These are phyloP conservation scores for Alviniconcha marisindica DNA, from an alignment of 1,140 invertebrate genomes.

Conservation along the genomic window DNA sequence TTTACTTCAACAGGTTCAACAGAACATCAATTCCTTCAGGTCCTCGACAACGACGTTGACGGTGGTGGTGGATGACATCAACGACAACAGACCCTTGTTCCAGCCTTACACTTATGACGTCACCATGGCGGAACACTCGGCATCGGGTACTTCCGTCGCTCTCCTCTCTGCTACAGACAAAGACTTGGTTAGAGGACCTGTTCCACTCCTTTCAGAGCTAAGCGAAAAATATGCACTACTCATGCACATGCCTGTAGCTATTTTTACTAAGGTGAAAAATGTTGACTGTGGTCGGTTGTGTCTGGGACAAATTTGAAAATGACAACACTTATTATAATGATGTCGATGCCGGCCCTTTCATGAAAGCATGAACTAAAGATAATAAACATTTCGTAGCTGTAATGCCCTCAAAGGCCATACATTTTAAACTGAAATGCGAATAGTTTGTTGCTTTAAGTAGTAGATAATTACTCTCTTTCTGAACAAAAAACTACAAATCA, in stretches of 20 bases:
- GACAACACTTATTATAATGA: no score
- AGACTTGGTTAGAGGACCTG: background rate
- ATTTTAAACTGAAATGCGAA: no score
- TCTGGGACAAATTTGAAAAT: background rate
- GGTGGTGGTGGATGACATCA: slow-evolving; percentile 27
- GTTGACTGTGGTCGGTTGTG: background rate
- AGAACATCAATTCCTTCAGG: slow-evolving; percentile 3
- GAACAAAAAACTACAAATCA: no score
- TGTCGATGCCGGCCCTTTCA: no score
- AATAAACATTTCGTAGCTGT: no score
- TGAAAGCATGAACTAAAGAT: no score
- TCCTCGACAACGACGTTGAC: background rate
- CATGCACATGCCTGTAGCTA: background rate
- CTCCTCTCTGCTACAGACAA: background rate
- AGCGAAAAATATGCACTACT: no score
- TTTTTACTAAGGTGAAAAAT: background rate
- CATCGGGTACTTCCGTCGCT: slow-evolving; percentile 6
- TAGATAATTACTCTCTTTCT: no score
- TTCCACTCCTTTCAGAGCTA: background rate
- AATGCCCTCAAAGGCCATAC: no score
- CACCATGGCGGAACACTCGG: slow-evolving; percentile 13
- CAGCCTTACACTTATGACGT: background rate
- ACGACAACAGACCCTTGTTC: slow-evolving; percentile 21
- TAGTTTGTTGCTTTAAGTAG: no score
- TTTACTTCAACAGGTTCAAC: background rate